phyloP scores from a whole-genome alignment of 2,113 vertebrate species.

The Halcyon senegalensis region DNA sequence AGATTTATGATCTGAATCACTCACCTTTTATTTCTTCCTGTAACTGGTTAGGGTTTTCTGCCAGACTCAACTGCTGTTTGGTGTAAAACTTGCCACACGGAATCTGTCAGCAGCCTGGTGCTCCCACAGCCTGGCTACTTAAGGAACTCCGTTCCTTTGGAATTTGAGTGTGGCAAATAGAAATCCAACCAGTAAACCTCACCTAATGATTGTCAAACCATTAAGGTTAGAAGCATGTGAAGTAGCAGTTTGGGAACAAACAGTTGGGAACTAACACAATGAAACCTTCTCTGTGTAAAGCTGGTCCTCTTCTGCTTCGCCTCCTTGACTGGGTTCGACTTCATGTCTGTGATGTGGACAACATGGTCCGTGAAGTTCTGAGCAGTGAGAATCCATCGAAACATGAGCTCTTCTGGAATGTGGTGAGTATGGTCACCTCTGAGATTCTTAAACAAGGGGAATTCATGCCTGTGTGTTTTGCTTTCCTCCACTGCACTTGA shows the following conservation, averaged over 20 bases:
- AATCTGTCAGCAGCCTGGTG: not conserved
- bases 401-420: constrained; percentile 89
- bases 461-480: fast-evolving
- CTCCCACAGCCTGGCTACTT: not conserved
- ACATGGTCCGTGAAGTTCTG: constrained; percentile 86
- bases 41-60: not conserved
- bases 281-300: constrained; percentile 64
- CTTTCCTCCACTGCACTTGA: not conserved
- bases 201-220: not conserved
- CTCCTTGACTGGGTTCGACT: constrained; percentile 95
- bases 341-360: constrained; percentile 91
- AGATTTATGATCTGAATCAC: not conserved
- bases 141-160: not conserved
- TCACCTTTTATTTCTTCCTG: not conserved
- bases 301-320: constrained; percentile 87
- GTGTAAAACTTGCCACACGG: not conserved
- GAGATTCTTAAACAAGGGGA: not conserved
- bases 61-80: not conserved
- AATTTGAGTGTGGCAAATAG: not conserved
- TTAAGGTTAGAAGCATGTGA: not conserved
- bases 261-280: not conserved
- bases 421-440: constrained; percentile 74
- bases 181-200: not conserved
- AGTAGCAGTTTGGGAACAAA: not conserved
- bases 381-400: constrained; percentile 87